Evolutionary conservation across 2,113 vertebrate genomes (phyloP), one percentile per base, ranked within the genome.

Genomic region (Myiozetetes cayanensis): DNA sequence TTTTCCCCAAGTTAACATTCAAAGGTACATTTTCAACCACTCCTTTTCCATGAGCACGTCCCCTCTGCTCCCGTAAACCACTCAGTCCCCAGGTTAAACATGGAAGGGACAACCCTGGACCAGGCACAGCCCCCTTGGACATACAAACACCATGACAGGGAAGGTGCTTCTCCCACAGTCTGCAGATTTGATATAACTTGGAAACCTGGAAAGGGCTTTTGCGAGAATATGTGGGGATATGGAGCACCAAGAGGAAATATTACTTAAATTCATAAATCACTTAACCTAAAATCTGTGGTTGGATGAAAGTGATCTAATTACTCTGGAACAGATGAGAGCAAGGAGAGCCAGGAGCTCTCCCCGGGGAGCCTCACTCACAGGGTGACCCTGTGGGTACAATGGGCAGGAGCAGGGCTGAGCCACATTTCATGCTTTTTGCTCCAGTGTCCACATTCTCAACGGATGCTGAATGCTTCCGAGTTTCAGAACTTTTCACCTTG

Each of bases 301-400:
- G 79, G 53, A 44, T 76, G 41, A 56, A 76, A 88, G 28, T 3
- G 15, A 77, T 33, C 41, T 20, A 81, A 81, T 33, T 27, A 0
- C 39, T 58, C 18, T 18, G 37, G 46, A 53, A 11, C 46, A 66
- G 87, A 35, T 3, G 10, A 58, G 53, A 62, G 41, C 46, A n/a
- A 8, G 8, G 23, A 74, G 70, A 71, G 20, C 23, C 70, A 74
- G 61, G 24, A 71, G 61, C 33, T 41, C 14, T 52, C 23, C 25
- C 43, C 7, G 3, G 16, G 27, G 19, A 87, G 20, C 66, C 58
- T 10, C 20, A 39, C 12, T 47, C 52, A 14, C 39, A 59, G 27
- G 23, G 22, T 1, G 49, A 27, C 16, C 37, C 43, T 0, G 0
- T 6, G 65, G 37, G 33, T n/a, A 17, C 62, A 10, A 3, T 23